Evolutionary conservation across 1,140 invertebrate genomes (phyloP).

Genomic region (Musca vetustissima): DNA sequence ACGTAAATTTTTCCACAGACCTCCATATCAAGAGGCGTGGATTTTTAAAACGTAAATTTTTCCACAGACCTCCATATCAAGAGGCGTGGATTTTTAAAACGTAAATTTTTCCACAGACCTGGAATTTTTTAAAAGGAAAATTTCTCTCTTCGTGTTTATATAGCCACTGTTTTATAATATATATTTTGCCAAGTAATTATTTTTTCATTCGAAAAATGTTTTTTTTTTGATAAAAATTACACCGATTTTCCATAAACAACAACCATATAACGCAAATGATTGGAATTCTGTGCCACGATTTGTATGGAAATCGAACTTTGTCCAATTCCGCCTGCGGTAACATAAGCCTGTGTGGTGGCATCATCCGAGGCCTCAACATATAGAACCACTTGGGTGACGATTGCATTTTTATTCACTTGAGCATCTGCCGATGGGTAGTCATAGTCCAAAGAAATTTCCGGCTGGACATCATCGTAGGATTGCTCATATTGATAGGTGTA

Average conservation of each 20-base stretch:
- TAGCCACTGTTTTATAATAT: too few relatives aligned
- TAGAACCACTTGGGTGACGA: constrained; percentile 15
- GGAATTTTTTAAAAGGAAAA: too few relatives aligned
- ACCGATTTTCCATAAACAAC: constrained; percentile 9
- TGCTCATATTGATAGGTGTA: constrained; percentile 1
- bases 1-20: too few relatives aligned
- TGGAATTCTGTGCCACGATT: constrained; percentile 17
- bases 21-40: too few relatives aligned
- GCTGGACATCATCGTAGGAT: not conserved
- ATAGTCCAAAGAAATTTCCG: constrained; percentile 15
- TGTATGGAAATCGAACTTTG: constrained; percentile 9
- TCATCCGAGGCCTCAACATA: constrained; percentile 11
- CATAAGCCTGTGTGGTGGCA: constrained; percentile 13
- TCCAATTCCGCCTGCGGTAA: constrained; percentile 4
- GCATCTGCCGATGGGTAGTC: constrained; percentile 6
- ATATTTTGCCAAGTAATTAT: too few relatives aligned
- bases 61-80: too few relatives aligned
- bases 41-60: too few relatives aligned
- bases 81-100: too few relatives aligned
- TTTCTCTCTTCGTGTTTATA: too few relatives aligned
- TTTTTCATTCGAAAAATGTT: too few relatives aligned
- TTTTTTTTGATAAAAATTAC: not conserved
- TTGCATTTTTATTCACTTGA: not conserved
- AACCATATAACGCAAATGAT: constrained; percentile 15
- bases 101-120: too few relatives aligned